These are phyloP conservation scores for Syngnathus scovelli DNA, from an alignment of 2,113 vertebrate species.

Conservation along the genomic window DNA sequence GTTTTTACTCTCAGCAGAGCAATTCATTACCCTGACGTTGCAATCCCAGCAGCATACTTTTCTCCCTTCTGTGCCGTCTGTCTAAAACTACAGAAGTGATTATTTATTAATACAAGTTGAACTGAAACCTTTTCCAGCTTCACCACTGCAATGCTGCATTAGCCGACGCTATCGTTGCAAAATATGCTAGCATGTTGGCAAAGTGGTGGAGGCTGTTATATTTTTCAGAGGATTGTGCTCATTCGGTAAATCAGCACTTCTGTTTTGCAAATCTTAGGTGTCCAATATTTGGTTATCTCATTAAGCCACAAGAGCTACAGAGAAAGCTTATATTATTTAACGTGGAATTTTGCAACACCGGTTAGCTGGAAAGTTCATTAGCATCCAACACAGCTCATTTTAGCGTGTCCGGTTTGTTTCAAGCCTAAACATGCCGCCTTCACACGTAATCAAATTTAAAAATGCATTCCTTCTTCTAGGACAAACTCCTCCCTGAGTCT, in stretches of 20 bases:
- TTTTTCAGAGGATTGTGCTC: too few relatives aligned
- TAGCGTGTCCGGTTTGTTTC: neutral
- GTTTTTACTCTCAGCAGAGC: slow-evolving; percentile 35
- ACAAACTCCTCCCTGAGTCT: slow-evolving; percentile 34
- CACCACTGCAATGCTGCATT: slow-evolving; percentile 3
- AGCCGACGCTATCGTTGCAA: slow-evolving; percentile 14
- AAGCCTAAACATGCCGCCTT: neutral
- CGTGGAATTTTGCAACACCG: too few relatives aligned
- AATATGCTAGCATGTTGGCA: neutral
- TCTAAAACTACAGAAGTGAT: slow-evolving; percentile 12
- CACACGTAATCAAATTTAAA: neutral
- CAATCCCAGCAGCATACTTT: slow-evolving; percentile 11
- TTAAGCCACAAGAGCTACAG: too few relatives aligned
- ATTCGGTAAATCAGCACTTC: too few relatives aligned
- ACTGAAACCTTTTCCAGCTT: slow-evolving; percentile 3
- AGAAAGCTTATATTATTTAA: too few relatives aligned
- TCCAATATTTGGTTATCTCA: too few relatives aligned
- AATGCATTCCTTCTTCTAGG: slow-evolving; percentile 15
- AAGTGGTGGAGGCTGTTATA: too few relatives aligned
- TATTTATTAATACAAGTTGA: slow-evolving; percentile 23
- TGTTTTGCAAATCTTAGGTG: too few relatives aligned
- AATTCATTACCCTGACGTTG: slow-evolving; percentile 14
- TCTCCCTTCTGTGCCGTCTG: slow-evolving; percentile 10
- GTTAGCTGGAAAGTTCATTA: too few relatives aligned
- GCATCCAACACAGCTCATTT: too few relatives aligned